A percentile compares a stretch with the other conserved stretches of the same genome.
phyloP scores from a whole-genome alignment of 2,113 vertebrate genomes.

The Rafetus swinhoei region DNA sequence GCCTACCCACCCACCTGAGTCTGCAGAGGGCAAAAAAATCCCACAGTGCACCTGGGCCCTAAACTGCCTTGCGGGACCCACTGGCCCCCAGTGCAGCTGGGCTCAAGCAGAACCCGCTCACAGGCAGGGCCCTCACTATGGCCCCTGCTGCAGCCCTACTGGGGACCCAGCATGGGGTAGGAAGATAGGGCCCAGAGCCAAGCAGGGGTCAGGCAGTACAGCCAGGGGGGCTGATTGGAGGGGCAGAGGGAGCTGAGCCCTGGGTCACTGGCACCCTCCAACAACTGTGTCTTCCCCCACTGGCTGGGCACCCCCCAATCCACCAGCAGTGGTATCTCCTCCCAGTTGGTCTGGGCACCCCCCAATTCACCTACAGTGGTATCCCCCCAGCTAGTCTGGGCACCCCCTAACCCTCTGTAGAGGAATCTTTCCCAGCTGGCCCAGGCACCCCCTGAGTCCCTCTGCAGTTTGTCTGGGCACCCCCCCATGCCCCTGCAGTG shows the following conservation, averaged over 20 bases:
- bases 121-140: too few species aligned
- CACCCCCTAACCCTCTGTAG: too few species aligned
- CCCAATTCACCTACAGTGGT: neutral
- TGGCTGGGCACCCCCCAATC: too few species aligned
- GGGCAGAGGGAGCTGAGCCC: neutral
- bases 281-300: neutral
- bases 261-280: neutral
- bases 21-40: neutral
- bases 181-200: neutral
- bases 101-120: too few species aligned
- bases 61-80: neutral
- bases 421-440: too few species aligned
- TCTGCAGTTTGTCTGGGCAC: neutral
- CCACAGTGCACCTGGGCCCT: neutral
- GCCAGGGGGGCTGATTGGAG: neutral
- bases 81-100: neutral
- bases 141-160: neutral
- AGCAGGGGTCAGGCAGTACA: too few species aligned
- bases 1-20: neutral
- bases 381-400: too few species aligned
- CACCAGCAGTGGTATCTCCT: neutral
- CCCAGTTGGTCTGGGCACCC: neutral
- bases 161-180: too few species aligned
- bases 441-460: too few species aligned
- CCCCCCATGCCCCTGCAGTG: too few species aligned